Conservation (phyloP, 2,797 vertebrate species). For the Sciurus carolinensis region DNA sequence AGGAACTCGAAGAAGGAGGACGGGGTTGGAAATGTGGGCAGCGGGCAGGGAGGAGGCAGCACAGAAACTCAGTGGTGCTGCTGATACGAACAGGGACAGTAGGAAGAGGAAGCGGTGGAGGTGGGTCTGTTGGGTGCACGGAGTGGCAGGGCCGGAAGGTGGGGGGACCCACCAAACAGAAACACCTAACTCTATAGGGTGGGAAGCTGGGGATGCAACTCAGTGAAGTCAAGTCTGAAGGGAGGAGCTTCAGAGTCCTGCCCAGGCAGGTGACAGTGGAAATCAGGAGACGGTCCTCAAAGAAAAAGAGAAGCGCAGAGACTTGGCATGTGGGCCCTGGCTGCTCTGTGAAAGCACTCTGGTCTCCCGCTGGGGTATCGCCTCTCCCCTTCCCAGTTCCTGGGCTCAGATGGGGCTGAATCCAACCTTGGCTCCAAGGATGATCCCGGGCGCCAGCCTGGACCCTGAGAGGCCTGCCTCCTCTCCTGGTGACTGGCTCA, state of each 20-base stretch:
- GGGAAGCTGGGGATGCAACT: not conserved
- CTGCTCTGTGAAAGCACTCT: not conserved
- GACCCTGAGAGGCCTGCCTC: not conserved
- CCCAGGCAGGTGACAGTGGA: not conserved
- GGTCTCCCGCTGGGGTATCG: not conserved
- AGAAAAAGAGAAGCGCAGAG: not conserved
- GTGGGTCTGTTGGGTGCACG: too few relatives aligned
- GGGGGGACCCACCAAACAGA: not conserved
- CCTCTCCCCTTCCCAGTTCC: not conserved
- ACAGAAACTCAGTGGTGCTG: not conserved
- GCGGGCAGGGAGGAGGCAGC: not conserved
- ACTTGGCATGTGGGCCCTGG: fast-evolving
- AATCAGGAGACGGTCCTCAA: not conserved
- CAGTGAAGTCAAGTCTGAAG: not conserved
- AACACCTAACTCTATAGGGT: not conserved
- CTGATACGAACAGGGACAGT: fast-evolving
- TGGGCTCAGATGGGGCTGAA: not conserved
- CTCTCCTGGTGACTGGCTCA: not conserved
- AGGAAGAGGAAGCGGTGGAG: not conserved
- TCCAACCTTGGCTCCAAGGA: not conserved
- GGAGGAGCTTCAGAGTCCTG: not conserved
- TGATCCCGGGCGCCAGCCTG: not conserved
- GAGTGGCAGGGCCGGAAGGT: not conserved
- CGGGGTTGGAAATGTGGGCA: not conserved
- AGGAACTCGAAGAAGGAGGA: not conserved